Base-by-base conservation (phyloP, 1,140 invertebrate genomes). In the Drosophila watanabei region DNA sequence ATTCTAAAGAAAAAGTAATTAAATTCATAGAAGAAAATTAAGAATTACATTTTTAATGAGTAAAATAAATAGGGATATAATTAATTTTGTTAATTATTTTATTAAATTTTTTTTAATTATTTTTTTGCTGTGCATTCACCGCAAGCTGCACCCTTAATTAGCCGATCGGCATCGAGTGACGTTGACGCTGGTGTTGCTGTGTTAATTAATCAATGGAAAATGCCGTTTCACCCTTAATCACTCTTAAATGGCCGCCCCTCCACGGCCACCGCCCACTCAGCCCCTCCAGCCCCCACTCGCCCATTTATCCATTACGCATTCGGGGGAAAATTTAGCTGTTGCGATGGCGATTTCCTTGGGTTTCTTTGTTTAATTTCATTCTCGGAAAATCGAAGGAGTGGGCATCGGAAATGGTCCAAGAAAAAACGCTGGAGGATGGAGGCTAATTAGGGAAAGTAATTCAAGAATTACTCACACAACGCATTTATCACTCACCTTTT, bases 171-270 rank as follows among this genome's bases (percentile, higher is more conserved):
- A 68, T 78, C 75, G 75, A 78, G 75, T 79, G 64, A 79, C 66
- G 58, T 68, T 70, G 48, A 59, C 35, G 28, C 48, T 49, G 48
- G 48, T 49, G 39, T 28, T 48, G 30, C 75, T 39, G 39, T 63
- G 58, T 79, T 78, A 78, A 78, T 78, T 78, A 78, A 78, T 78
- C 64, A 78, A 78, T 78, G 64, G 75, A 78, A 78, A 78, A 61
- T 78, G 75, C 75, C 75, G 75, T 56, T 78, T 78, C 64, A 59
- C 54, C 75, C 48, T 77, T 78, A 78, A 78, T 78, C 73, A 78
- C 75, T 78, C 64, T 68, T 77, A 68, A 78, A 78, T 61, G 75
- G 35, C 35, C 20, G 35, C 73, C n/a, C 61, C 52, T 33, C 63
- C 48, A 28, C 24, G 11, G 28, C 20, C 45, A 57, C 43, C 48